Evolutionary conservation across 2,888 invertebrate genomes (phyloP).

Genomic region (Xiphydria camelus): DNA sequence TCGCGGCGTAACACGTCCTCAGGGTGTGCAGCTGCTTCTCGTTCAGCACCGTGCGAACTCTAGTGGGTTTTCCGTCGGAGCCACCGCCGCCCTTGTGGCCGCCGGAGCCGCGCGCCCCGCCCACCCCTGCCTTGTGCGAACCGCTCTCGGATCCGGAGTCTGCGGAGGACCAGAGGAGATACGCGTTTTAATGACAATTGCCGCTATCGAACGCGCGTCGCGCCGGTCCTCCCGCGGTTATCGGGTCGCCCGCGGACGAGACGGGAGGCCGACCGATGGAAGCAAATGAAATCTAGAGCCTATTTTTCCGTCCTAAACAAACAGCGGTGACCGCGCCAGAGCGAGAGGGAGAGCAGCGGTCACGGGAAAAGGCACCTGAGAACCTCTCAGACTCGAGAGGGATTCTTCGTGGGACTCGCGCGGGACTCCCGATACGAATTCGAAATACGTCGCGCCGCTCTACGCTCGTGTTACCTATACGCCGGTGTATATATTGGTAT

Average conservation of each 20-base stretch:
- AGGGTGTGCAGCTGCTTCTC: slow-evolving; percentile 98
- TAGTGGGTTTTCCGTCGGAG: slow-evolving; percentile 93
- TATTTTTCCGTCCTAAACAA: slow-evolving; percentile 50
- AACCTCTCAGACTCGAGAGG: slow-evolving; percentile 11
- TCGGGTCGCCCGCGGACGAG: slow-evolving; percentile 15
- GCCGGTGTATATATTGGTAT: no score
- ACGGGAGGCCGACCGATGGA: slow-evolving; percentile 24
- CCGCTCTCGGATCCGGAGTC: slow-evolving; percentile 93
- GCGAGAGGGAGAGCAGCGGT: background rate
- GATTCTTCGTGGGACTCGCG: slow-evolving; percentile 4
- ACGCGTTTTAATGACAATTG: no score
- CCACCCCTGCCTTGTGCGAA: slow-evolving; percentile 75
- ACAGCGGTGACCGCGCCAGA: slow-evolving; percentile 28
- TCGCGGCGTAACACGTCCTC: slow-evolving; percentile 95
- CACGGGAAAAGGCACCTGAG: slow-evolving; percentile 10
- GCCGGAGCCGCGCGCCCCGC: slow-evolving; percentile 63
- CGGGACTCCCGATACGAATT: background rate
- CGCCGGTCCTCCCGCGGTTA: background rate
- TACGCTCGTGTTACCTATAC: no score
- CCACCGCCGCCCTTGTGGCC: slow-evolving; percentile 61
- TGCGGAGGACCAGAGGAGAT: no score
- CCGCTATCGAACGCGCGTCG: background rate
- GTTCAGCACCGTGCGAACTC: slow-evolving; percentile 97
- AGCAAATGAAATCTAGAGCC: slow-evolving; percentile 49
- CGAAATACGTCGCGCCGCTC: background rate